Conservation (phyloP, 2,113 vertebrate genomes). For the Labrus mixtus region DNA sequence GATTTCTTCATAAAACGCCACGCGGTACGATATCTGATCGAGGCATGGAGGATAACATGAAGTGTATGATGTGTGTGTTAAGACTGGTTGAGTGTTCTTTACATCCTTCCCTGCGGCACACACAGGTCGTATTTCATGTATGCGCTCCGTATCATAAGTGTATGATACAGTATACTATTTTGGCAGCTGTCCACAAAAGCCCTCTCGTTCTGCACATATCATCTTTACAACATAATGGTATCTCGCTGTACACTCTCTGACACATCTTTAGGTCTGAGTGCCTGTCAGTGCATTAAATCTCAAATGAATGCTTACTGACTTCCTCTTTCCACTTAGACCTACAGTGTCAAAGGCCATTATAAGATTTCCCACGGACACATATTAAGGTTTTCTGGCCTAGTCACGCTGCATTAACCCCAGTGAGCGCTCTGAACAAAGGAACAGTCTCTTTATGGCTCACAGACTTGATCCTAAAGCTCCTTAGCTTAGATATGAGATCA, state of each 20-base stretch:
- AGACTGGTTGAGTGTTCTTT: conserved; percentile 27
- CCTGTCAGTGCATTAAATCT: conserved; percentile 36
- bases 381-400: conserved; percentile 57
- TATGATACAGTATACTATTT: conserved; percentile 42
- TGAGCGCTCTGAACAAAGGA: conserved; percentile 62
- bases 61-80: conserved; percentile 51
- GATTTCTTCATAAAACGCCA: conserved; percentile 80
- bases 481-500: conserved; percentile 75
- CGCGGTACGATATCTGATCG: conserved; percentile 75
- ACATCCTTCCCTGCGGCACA: conserved; percentile 23
- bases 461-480: conserved; percentile 60
- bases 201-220: conserved; percentile 40
- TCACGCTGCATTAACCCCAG: conserved; percentile 63
- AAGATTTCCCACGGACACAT: conserved; percentile 54
- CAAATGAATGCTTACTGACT: conserved; percentile 40
- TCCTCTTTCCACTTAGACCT: conserved; percentile 37
- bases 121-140: conserved; percentile 46
- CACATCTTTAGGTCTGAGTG: conserved; percentile 37
- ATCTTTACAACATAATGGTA: conserved; percentile 57
- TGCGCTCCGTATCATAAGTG: conserved; percentile 22
- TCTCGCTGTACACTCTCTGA: conserved; percentile 43
- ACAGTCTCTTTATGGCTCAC: conserved; percentile 59
- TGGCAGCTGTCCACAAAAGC: conserved; percentile 58
- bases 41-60: conserved; percentile 54
- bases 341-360: conserved; percentile 59